Percentiles rank a stretch among this genome's conserved stretches.
phyloP scores from a whole-genome alignment of 2,113 vertebrate species.

The Colistium nudipinnis region DNA sequence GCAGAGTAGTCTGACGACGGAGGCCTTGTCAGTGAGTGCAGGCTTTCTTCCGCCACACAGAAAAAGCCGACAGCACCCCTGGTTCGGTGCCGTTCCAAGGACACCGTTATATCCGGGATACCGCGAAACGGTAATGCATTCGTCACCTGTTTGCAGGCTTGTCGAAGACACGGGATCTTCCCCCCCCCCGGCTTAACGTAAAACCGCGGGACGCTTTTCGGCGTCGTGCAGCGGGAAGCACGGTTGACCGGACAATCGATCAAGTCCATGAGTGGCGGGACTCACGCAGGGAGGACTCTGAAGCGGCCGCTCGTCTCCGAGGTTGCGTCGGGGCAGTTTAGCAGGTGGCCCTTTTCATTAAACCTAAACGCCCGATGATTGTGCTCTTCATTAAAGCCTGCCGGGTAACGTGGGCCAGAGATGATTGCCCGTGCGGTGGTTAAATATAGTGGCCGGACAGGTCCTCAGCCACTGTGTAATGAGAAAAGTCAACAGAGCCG shows the following conservation, averaged over 20 bases:
- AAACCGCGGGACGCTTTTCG: not conserved
- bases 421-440: constrained; percentile 68
- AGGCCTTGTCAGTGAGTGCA: constrained; percentile 43
- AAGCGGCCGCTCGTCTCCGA: constrained; percentile 58
- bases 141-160: not conserved
- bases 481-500: constrained; percentile 69
- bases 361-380: constrained; percentile 74
- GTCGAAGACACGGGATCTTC: too few species aligned
- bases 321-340: constrained; percentile 45
- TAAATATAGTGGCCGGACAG: constrained; percentile 76
- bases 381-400: constrained; percentile 80
- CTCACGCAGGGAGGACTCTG: constrained; percentile 55
- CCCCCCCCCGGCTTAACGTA: too few species aligned
- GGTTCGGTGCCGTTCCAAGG: constrained; percentile 36
- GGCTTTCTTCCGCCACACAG: constrained; percentile 22
- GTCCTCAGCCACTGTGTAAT: constrained; percentile 67
- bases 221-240: constrained; percentile 18
- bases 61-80: constrained; percentile 38
- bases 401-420: constrained; percentile 69
- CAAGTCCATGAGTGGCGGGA: constrained; percentile 36
- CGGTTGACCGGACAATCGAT: constrained; percentile 10
- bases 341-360: constrained; percentile 83
- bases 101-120: constrained; percentile 42
- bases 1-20: constrained; percentile 58
- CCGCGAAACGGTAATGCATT: not conserved